A percentile compares a stretch with the other conserved stretches of the same genome.
Evolutionary conservation across 2,113 vertebrate species (phyloP).

Genomic region (Heptranchias perlo): DNA sequence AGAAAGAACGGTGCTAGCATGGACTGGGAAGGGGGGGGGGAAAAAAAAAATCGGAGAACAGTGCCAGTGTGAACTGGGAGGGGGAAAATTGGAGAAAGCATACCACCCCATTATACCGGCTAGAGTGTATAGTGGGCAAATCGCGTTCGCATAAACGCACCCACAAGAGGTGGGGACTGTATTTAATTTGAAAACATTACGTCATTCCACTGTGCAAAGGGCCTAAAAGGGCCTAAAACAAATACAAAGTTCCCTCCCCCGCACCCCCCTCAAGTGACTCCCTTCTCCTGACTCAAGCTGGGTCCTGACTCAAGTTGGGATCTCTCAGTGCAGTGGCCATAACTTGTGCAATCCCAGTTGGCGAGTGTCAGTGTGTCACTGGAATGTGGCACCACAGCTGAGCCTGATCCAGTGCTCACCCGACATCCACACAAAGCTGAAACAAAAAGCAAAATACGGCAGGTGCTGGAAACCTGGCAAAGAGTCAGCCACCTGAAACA

Average conservation of each 20-base stretch:
- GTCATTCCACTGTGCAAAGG: not conserved
- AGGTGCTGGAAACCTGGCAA: not conserved
- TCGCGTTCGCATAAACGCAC: no score
- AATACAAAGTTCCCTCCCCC: no score
- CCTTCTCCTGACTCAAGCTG: not conserved
- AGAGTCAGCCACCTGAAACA: not conserved
- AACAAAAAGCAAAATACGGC: not conserved
- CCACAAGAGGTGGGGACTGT: no score
- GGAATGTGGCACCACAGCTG: not conserved
- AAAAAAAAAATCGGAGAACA: no score
- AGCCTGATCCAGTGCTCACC: not conserved
- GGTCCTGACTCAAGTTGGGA: not conserved
- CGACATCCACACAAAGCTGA: not conserved
- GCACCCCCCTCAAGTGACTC: no score
- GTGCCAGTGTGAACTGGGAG: no score
- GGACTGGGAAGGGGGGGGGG: no score
- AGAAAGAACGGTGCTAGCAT: no score
- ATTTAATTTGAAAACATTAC: not conserved
- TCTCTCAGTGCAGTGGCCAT: not conserved
- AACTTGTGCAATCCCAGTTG: not conserved
- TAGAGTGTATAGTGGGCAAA: no score
- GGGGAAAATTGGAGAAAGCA: no score
- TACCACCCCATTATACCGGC: no score
- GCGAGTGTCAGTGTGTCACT: not conserved
- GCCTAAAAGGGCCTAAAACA: no score